Conservation (phyloP, 1,140 invertebrate species). For the Oreohelix idahoensis region DNA sequence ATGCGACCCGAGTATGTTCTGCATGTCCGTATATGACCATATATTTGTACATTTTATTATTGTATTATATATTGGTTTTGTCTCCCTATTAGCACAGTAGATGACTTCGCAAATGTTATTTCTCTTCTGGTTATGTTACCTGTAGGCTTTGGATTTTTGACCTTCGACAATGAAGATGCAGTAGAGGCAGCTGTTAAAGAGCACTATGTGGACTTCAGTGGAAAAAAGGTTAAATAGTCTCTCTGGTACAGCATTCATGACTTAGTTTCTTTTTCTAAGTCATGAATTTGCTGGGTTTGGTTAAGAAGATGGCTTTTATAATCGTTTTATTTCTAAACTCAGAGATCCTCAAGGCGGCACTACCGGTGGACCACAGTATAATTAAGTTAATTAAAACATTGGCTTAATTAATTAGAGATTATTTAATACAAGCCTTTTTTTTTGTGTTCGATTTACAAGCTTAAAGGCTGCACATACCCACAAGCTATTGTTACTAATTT, state of each 20-base stretch:
- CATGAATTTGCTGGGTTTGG: conserved; percentile 29
- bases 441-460: too few relatives aligned
- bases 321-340: conserved; percentile 22
- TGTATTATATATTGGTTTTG: background rate
- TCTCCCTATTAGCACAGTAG: background rate
- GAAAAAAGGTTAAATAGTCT: conserved; percentile 86
- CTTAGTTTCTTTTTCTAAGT: conserved; percentile 28
- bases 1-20: too few relatives aligned
- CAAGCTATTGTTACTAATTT: too few relatives aligned
- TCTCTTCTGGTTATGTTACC: conserved; percentile 43
- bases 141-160: conserved; percentile 96
- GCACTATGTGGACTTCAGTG: conserved; percentile 96
- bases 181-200: conserved; percentile 94
- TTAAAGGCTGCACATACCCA: too few relatives aligned
- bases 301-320: conserved; percentile 42
- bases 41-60: background rate
- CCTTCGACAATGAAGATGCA: conserved; percentile 95
- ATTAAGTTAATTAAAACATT: background rate
- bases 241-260: conserved; percentile 36
- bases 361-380: conserved; percentile 12
- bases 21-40: too few relatives aligned
- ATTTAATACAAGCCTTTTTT: too few relatives aligned
- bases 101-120: conserved; percentile 34
- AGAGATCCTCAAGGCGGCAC: conserved; percentile 12
- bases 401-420: background rate